Percentiles rank a stretch among this genome's conserved stretches.
phyloP scores from a whole-genome alignment of 1,140 invertebrate genomes.

The Cherax quadricarinatus region DNA sequence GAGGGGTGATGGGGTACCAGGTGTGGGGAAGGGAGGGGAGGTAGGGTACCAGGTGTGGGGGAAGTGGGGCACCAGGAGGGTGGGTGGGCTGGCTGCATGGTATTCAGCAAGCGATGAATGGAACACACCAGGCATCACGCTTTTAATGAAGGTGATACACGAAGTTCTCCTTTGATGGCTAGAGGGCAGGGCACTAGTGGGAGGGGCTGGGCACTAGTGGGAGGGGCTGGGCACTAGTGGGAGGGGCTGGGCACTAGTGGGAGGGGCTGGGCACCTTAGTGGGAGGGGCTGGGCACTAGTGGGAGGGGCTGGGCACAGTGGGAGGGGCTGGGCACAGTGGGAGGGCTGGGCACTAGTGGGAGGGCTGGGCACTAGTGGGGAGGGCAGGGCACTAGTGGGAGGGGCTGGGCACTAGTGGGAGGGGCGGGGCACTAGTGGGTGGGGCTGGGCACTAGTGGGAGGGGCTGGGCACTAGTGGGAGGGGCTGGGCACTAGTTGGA shows the following conservation, averaged over 20 bases:
- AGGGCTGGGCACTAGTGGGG: too few relatives aligned
- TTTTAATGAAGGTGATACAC: constrained; percentile 65
- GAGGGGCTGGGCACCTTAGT: neutral
- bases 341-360: neutral
- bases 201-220: too few relatives aligned
- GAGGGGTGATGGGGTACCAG: neutral
- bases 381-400: neutral
- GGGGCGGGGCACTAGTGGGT: neutral
- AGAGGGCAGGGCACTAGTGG: neutral
- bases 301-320: neutral
- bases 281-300: neutral
- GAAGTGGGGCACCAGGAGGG: neutral
- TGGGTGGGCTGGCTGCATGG: neutral
- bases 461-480: neutral
- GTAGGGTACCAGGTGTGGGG: neutral
- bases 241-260: neutral
- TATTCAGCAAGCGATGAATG: constrained; percentile 54
- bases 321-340: neutral
- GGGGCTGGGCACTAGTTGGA: too few relatives aligned
- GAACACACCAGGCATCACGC: constrained; percentile 58
- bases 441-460: neutral
- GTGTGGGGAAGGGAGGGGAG: neutral
- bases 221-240: neutral
- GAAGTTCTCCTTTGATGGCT: constrained; percentile 59
- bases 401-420: too few relatives aligned